Evolutionary conservation across 2,888 invertebrate genomes (phyloP).

Genomic region (Halocaridina rubra): DNA sequence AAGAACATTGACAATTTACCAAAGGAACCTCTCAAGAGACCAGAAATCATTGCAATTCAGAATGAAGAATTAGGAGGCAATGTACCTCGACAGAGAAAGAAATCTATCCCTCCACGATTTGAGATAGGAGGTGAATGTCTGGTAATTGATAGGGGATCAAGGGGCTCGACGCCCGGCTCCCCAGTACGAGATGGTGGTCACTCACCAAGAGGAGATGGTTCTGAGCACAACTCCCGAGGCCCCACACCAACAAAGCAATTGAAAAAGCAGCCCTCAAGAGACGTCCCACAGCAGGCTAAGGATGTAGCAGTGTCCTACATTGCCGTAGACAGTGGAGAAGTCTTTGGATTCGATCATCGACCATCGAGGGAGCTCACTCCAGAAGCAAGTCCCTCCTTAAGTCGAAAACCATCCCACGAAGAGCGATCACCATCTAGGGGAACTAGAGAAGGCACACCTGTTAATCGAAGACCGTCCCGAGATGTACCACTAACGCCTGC

Average conservation of each 20-base stretch:
- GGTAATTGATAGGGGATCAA: neutral
- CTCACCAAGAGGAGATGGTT: neutral
- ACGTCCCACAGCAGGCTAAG: conserved; percentile 21
- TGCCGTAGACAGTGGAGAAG: neutral
- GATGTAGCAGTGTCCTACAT: neutral
- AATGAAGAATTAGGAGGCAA: conserved; percentile 35
- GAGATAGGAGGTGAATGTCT: neutral
- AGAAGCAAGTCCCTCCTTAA: neutral
- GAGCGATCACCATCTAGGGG: conserved; percentile 39
- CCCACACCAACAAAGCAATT: conserved; percentile 31
- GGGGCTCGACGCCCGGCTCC: neutral
- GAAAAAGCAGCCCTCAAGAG: conserved; percentile 43
- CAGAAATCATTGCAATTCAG: conserved; percentile 47
- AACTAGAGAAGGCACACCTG: neutral
- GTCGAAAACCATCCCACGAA: conserved; percentile 20
- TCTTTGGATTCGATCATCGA: neutral
- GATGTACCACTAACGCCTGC: conserved; percentile 54
- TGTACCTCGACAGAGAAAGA: conserved; percentile 4
- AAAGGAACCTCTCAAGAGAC: conserved; percentile 32
- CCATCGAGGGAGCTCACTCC: conserved; percentile 3
- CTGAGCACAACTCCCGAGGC: neutral
- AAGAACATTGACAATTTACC: conserved; percentile 1
- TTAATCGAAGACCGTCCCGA: conserved; percentile 54
- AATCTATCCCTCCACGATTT: neutral
- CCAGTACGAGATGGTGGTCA: neutral